Evolutionary conservation across 1,140 invertebrate genomes (phyloP).

Genomic region (Littorina saxatilis): DNA sequence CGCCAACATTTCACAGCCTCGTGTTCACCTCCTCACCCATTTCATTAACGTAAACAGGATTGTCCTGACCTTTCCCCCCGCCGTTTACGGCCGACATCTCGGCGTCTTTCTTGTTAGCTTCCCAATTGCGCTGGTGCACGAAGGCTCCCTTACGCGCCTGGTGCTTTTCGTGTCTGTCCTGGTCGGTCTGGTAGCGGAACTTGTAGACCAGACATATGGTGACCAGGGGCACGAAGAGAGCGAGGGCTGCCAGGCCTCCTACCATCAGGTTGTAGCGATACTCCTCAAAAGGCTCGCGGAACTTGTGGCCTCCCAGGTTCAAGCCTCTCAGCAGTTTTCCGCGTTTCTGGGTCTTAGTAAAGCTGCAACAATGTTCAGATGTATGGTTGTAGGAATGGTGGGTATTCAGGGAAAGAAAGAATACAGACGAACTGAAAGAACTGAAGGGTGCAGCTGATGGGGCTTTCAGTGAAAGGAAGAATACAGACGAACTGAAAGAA

Average conservation of each 20-base stretch:
- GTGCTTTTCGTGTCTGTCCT: background rate
- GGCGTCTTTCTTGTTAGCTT: background rate
- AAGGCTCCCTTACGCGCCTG: background rate
- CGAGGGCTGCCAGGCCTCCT: slow-evolving; percentile 53
- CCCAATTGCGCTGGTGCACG: slow-evolving; percentile 17
- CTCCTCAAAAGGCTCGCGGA: slow-evolving; percentile 46
- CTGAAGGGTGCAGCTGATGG: too few relatives aligned
- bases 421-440: too few relatives aligned
- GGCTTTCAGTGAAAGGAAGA: too few relatives aligned
- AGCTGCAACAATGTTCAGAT: background rate
- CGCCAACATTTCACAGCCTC: background rate
- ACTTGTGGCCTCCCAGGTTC: slow-evolving; percentile 59
- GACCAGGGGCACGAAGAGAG: slow-evolving; percentile 46
- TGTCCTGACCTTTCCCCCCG: background rate
- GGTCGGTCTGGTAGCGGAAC: slow-evolving; percentile 33
- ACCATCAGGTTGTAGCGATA: slow-evolving; percentile 59
- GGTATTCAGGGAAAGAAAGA: too few relatives aligned
- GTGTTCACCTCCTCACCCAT: background rate
- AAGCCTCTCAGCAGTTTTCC: slow-evolving; percentile 42
- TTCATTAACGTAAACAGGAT: background rate
- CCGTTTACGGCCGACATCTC: background rate
- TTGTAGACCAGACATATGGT: slow-evolving; percentile 47
- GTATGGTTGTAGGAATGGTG: background rate
- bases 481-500: too few relatives aligned
- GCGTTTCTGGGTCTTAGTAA: background rate